Evolutionary conservation across 2,888 invertebrate genomes (phyloP), one percentile per base, ranked within the genome.

Genomic region (Hyalella azteca): DNA sequence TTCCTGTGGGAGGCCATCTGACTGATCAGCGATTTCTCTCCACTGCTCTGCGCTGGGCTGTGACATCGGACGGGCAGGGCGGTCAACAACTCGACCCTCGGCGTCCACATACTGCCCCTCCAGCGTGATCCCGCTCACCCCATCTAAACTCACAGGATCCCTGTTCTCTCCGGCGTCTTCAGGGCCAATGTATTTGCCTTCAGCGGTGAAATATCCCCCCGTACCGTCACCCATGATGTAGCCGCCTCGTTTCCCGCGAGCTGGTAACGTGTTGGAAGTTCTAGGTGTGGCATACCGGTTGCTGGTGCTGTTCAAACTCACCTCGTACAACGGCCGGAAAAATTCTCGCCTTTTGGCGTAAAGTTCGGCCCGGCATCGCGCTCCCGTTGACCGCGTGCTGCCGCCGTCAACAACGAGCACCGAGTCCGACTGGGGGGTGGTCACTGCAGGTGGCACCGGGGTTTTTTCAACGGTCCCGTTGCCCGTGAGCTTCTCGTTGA

Each of bases 281-380:
- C 75, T 40, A 0, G 75, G 75, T n/a, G 45, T 75, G 11, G 40
- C n/a, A n/a, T 41, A 54, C 3, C 49, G 22, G 49, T 19, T 32
- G 32, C 49, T 29, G 40, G 22, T 36, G 77, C 13, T 49, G 26
- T 32, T 66, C 26, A 41, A 40, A 22, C 49, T 41, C 48, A 45
- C 60, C 40, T 76, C 77, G 36, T 73, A 50, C 48, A 78, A 48
- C 13, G 49, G 54, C 5, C 73, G 81, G 79, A 84, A 84, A 59
- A 84, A 84, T 49, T 81, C 81, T 11, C 83, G 78, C 26, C 83
- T 77, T 40, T 81, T 84, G 54, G 78, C 77, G 29, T 81, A 81
- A n/a, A 84, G 73, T 15, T 84, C 81, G 15, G 83, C 81, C 11
- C 83, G 78, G 22, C 79, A 80, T 4, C 73, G 50, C 19, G 83